Base-by-base conservation (phyloP, 2,888 invertebrate genomes). In the Iphiclides podalirius region DNA sequence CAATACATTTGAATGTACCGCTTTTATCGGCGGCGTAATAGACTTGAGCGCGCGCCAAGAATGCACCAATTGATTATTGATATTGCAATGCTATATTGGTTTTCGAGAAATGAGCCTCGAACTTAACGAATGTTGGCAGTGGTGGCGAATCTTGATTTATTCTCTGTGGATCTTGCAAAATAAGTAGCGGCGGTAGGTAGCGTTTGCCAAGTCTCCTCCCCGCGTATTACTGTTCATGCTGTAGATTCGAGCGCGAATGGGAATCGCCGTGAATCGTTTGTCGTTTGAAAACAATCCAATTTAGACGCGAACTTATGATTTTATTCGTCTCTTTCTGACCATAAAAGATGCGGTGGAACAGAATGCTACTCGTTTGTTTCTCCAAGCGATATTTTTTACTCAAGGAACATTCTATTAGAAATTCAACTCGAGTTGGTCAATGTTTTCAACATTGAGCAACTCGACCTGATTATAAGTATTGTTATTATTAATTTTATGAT, bases 31-130 rank as follows among this genome's bases (percentile, higher is more conserved):
- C 59, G 54, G 59, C 72, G 70, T 86, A 85, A 88, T 87, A 81
- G 87, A 85, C 76, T 88, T 88, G 87, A 87, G 82, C 71, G 66
- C 59, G 59, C 66, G 87, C 87, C 87, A 88, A 85, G 80, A 85
- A 86, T 85, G 79, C 82, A 77, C 75, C 83, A 81, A 87, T 88
- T 88, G 87, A 88, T 88, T 88, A 87, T 86, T 84, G 86, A 85
- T 87, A 88, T 87, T 79, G 82, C 80, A 72, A 78, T 77, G 75
- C 72, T 77, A 67, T 77, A 81, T 79, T 80, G 79, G 75, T 78
- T 79, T 75, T 74, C 70, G 69, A 72, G 75, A 72, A 78, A 76
- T 75, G 72, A 73, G 66, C 69, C 67, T 58, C 58, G 48, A 58
- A 58, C 55, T 57, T 63, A 60, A 60, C 57, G 57, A 55, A 53